Evolutionary conservation across 2,888 invertebrate species (phyloP).

Genomic region (Timema cristinae): DNA sequence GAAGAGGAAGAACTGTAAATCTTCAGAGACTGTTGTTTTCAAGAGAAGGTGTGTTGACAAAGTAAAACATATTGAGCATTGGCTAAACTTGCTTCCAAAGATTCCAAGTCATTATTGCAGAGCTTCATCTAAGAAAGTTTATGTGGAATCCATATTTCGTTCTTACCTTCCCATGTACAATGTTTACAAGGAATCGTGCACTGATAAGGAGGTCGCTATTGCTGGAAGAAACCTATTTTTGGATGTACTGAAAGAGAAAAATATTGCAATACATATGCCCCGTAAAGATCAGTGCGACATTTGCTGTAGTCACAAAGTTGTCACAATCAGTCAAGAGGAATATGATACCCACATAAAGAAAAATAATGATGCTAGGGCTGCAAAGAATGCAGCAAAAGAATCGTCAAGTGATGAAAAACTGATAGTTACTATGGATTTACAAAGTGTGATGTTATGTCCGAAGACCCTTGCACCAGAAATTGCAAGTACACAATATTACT

Average conservation of each 20-base stretch:
- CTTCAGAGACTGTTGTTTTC: too few relatives aligned
- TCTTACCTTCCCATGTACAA: conserved; percentile 3
- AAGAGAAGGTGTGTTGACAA: background rate
- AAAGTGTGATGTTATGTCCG: conserved; percentile 8
- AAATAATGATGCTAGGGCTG: background rate
- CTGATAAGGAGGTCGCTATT: background rate
- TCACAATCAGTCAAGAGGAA: background rate
- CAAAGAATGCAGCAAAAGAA: conserved; percentile 14
- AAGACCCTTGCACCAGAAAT: conserved; percentile 5
- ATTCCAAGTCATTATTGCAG: conserved; percentile 11
- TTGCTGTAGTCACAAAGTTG: conserved; percentile 9
- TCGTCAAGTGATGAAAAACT: conserved; percentile 12
- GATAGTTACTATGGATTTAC: conserved; percentile 12
- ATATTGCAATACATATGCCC: conserved; percentile 9
- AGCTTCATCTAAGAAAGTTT: background rate
- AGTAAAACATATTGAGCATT: background rate
- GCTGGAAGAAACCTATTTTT: conserved; percentile 1
- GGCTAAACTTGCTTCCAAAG: conserved; percentile 7
- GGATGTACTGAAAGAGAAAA: conserved; percentile 5
- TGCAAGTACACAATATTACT: conserved; percentile 14
- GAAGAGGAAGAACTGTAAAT: background rate
- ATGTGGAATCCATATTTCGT: conserved; percentile 6
- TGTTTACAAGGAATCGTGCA: conserved; percentile 5
- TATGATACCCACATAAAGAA: conserved; percentile 11
- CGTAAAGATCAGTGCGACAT: conserved; percentile 1